Evolutionary conservation across 2,888 invertebrate species (phyloP).

Genomic region (Timema cristinae): DNA sequence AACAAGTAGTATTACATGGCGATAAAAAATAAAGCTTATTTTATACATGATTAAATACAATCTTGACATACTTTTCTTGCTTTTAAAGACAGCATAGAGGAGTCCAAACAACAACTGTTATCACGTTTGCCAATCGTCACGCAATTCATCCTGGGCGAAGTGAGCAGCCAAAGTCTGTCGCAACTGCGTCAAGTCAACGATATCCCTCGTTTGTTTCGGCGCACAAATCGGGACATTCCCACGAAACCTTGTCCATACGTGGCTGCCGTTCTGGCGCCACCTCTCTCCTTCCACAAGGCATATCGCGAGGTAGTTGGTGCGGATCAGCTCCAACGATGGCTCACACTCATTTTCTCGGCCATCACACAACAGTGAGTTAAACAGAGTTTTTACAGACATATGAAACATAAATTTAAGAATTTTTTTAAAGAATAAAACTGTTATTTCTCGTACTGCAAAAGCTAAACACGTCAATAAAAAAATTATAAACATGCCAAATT

Average conservation of each 20-base stretch:
- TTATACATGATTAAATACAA: too few species aligned
- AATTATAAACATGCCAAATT: too few species aligned
- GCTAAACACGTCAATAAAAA: too few species aligned
- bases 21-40: too few species aligned
- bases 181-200: conserved; percentile 82
- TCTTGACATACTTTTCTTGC: too few species aligned
- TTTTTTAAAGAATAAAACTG: not conserved
- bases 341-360: conserved; percentile 45
- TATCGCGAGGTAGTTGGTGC: conserved; percentile 40
- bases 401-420: too few species aligned
- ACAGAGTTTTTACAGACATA: too few species aligned
- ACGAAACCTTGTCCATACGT: conserved; percentile 76
- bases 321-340: conserved; percentile 39
- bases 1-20: too few species aligned
- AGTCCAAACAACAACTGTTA: conserved; percentile 30
- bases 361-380: conserved; percentile 51
- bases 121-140: conserved; percentile 40
- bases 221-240: conserved; percentile 86
- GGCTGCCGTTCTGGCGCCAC: conserved; percentile 58
- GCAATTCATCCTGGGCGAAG: conserved; percentile 44
- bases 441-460: not conserved
- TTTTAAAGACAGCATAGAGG: conserved; percentile 34
- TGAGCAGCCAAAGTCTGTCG: conserved; percentile 49
- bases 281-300: conserved; percentile 55
- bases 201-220: conserved; percentile 86